A percentile compares a stretch with the other conserved stretches of the same genome.
Evolutionary conservation across 2,888 invertebrate genomes (phyloP).

Genomic region (Caenorhabditis uteleia): DNA sequence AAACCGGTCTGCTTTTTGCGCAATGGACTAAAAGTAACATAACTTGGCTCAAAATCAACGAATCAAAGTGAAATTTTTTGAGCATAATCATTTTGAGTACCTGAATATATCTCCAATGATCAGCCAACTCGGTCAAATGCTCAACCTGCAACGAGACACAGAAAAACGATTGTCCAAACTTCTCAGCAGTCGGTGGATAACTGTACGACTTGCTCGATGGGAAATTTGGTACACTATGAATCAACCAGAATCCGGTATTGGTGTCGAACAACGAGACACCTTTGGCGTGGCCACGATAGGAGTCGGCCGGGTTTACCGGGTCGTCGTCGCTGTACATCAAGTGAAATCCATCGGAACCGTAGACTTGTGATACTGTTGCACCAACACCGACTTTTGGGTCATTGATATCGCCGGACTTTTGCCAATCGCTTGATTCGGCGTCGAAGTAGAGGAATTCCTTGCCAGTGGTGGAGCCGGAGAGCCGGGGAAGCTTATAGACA

Average conservation of each 20-base stretch:
- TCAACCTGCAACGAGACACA: constrained; percentile 52
- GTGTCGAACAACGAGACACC: constrained; percentile 77
- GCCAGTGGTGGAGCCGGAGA: constrained; percentile 21
- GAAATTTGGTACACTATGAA: constrained; percentile 91
- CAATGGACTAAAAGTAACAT: no score
- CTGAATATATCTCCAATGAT: constrained; percentile 48
- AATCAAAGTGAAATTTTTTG: neutral
- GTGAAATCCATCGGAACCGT: constrained; percentile 34
- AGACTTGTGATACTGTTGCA: constrained; percentile 45
- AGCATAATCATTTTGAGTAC: neutral
- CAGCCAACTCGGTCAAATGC: constrained; percentile 50
- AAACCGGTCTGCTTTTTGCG: no score
- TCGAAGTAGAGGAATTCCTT: constrained; percentile 51
- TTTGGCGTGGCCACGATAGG: constrained; percentile 55
- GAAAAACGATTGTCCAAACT: constrained; percentile 53
- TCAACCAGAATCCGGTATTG: constrained; percentile 83
- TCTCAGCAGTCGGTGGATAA: constrained; percentile 49
- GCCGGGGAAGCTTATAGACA: constrained; percentile 56
- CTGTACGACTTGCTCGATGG: constrained; percentile 72
- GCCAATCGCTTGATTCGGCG: constrained; percentile 36
- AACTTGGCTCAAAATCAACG: no score
- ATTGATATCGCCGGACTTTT: constrained; percentile 30
- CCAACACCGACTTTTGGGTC: constrained; percentile 42
- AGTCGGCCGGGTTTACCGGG: constrained; percentile 38
- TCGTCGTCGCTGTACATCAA: constrained; percentile 55